These are phyloP conservation scores for Thecocarcelia acutangulata DNA, from an alignment of 2,888 invertebrate genomes.

Conservation along the genomic window DNA sequence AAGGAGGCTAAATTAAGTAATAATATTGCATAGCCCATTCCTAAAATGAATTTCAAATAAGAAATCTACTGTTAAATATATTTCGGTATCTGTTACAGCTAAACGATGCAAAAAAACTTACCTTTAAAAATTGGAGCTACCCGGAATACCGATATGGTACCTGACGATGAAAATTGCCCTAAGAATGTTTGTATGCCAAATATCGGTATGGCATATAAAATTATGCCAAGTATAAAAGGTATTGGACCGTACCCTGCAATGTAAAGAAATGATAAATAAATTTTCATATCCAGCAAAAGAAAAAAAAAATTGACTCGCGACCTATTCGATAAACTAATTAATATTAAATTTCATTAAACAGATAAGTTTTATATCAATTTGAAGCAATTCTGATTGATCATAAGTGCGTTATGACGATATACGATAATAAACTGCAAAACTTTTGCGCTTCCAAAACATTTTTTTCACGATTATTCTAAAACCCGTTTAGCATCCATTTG, in stretches of 20 bases:
- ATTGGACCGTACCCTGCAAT: conserved; percentile 75
- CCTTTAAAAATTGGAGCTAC: conserved; percentile 94
- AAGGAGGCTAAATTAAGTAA: conserved; percentile 90
- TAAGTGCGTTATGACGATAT: no score
- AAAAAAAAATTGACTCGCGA: no score
- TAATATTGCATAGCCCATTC: conserved; percentile 86
- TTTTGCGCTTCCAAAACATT: no score
- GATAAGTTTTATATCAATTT: no score
- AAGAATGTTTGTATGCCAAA: conserved; percentile 93
- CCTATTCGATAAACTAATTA: no score
- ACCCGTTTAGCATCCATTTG: no score
- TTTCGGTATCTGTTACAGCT: not conserved
- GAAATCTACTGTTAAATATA: not conserved
- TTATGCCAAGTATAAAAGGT: conserved; percentile 75
- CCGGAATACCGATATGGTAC: conserved; percentile 91
- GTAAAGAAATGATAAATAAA: not conserved
- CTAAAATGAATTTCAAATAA: conserved; percentile 67
- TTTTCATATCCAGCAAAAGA: no score
- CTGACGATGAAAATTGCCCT: conserved; percentile 92
- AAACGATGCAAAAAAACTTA: conserved; percentile 75
- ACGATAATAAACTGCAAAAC: no score
- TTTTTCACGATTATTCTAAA: no score
- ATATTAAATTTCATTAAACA: no score
- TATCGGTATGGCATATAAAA: conserved; percentile 85
- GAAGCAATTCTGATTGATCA: no score